Evolutionary conservation across 1,140 invertebrate genomes (phyloP).

Genomic region (Uloborus diversus): DNA sequence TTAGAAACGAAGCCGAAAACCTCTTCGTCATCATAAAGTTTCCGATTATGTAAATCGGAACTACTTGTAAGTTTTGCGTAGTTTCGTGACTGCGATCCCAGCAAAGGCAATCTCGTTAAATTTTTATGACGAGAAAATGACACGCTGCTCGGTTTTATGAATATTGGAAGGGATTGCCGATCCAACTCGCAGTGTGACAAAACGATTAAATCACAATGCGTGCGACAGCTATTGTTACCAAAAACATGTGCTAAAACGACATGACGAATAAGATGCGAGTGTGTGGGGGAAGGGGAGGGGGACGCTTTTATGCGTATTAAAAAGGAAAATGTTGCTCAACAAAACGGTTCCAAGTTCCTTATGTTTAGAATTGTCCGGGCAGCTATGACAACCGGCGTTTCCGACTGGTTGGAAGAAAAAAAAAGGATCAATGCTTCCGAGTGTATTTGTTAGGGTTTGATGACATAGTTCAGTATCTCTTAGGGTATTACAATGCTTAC

Average conservation of each 20-base stretch:
- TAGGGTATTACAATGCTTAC: no score
- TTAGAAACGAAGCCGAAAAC: no score
- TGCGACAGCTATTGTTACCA: background rate
- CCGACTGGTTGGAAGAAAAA: no score
- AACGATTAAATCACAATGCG: constrained; percentile 43
- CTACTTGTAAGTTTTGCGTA: no score
- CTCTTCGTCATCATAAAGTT: no score
- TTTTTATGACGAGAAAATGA: constrained; percentile 29
- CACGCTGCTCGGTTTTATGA: background rate
- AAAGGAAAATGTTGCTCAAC: background rate
- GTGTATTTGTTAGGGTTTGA: no score
- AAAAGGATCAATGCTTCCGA: no score
- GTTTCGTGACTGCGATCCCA: constrained; percentile 4
- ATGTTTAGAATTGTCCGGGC: background rate
- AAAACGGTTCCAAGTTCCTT: background rate
- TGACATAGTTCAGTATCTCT: no score
- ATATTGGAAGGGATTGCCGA: background rate
- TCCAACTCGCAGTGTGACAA: constrained; percentile 14
- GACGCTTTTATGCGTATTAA: constrained; percentile 2
- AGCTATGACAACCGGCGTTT: constrained; percentile 24
- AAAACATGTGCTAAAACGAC: constrained; percentile 16
- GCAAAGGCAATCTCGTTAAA: background rate
- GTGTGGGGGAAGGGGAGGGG: background rate
- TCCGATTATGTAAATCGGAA: no score
- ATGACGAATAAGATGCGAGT: background rate